Evolutionary conservation across 2,797 vertebrate species (phyloP).

Genomic region (Gadopsis marmoratus): DNA sequence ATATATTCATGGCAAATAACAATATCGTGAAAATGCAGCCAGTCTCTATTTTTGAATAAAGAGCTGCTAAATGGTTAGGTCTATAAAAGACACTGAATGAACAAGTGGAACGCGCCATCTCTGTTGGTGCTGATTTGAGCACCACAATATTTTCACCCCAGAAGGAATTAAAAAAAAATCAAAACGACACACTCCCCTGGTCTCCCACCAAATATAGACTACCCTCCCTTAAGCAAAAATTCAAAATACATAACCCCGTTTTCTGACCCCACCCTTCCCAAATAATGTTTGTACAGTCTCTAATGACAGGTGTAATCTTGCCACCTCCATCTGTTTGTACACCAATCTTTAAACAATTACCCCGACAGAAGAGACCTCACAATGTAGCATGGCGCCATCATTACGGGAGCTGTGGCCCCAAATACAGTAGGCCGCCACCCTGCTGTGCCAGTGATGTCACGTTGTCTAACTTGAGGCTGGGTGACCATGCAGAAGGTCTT

Average conservation of each 20-base stretch:
- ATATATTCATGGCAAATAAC: not conserved
- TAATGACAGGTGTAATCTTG: constrained; percentile 76
- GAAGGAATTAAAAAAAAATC: constrained; percentile 1
- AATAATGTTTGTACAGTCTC: constrained; percentile 38
- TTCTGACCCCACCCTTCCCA: not conserved
- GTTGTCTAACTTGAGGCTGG: constrained; percentile 64
- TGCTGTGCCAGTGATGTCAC: constrained; percentile 56
- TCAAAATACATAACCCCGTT: not conserved
- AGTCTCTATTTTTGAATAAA: not conserved
- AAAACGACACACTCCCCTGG: not conserved
- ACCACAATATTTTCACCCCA: constrained; percentile 10
- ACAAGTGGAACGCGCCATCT: not conserved
- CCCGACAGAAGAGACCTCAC: constrained; percentile 48
- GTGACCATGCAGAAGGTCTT: constrained; percentile 73
- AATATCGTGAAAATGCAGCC: not conserved
- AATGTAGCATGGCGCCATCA: constrained; percentile 35
- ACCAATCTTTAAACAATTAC: constrained; percentile 28
- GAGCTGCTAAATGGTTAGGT: not conserved
- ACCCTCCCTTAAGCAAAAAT: not conserved
- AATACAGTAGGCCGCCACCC: constrained; percentile 81
- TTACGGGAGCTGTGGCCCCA: constrained; percentile 32
- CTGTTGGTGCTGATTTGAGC: not conserved
- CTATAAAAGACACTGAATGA: constrained; percentile 2
- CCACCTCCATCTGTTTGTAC: constrained; percentile 28
- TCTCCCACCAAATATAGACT: not conserved